Conservation (phyloP, 1,140 invertebrate genomes). For the Eriosoma lanigerum region DNA sequence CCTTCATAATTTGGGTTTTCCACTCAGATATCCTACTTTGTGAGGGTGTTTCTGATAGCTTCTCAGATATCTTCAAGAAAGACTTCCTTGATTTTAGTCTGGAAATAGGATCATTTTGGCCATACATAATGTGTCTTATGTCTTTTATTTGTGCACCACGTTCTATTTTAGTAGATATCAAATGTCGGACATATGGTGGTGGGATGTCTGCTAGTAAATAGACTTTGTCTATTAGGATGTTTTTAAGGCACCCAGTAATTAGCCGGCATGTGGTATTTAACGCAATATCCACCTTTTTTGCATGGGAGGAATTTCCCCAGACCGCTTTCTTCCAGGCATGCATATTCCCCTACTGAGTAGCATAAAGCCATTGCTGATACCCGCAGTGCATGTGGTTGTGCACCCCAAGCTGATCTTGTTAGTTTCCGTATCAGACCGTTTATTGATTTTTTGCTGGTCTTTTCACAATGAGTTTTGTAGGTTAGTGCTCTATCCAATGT, state of each 20-base stretch:
- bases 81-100: conserved; percentile 1
- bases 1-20: neutral
- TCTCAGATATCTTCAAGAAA: neutral
- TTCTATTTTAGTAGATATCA: neutral
- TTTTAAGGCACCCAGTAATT: conserved; percentile 49
- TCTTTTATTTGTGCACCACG: conserved; percentile 1
- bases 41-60: neutral
- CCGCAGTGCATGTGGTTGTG: conserved; percentile 28
- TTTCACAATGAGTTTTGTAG: conserved; percentile 38
- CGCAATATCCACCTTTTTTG: conserved; percentile 20
- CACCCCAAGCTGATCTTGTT: conserved; percentile 30
- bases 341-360: conserved; percentile 44
- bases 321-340: conserved; percentile 19
- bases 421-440: conserved; percentile 17
- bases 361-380: conserved; percentile 20
- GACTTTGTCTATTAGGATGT: conserved; percentile 29
- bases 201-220: conserved; percentile 12
- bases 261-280: conserved; percentile 29
- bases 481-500: conserved; percentile 45
- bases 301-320: conserved; percentile 33
- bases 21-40: neutral
- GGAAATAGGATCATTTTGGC: neutral
- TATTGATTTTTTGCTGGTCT: conserved; percentile 41
- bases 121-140: conserved; percentile 12
- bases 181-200: conserved; percentile 2